A percentile compares a stretch with the other conserved stretches of the same genome.
Evolutionary conservation across 64 coral and sea anemone species (phyloP).

Genomic region (Stichodactyla mertensii): DNA sequence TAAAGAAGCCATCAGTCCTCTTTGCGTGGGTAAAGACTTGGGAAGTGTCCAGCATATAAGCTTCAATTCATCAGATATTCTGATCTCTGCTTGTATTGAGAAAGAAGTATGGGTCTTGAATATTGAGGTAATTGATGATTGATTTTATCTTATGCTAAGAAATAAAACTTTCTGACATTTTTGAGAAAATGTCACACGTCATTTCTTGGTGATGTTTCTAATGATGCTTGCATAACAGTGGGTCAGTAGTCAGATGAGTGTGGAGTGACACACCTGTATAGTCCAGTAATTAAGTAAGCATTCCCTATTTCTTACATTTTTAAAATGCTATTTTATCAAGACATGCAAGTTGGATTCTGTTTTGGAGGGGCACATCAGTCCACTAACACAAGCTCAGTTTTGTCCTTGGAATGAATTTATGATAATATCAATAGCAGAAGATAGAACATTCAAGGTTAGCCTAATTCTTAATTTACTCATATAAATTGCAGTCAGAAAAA

Average conservation of each 20-base stretch:
- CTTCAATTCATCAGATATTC: slow-evolving; percentile 62
- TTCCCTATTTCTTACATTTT: not conserved
- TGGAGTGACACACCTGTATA: no score
- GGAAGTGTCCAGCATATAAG: slow-evolving; percentile 82
- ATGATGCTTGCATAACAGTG: no score
- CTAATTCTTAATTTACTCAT: not conserved
- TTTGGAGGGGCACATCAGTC: slow-evolving; percentile 70
- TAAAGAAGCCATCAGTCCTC: not conserved
- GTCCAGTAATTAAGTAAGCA: not conserved
- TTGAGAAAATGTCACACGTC: no score
- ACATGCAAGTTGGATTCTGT: slow-evolving; percentile 75
- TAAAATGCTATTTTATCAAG: slow-evolving; percentile 11
- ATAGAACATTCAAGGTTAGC: slow-evolving; percentile 88
- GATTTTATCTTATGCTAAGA: not conserved
- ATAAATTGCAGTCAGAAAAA: no score
- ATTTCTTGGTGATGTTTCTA: no score
- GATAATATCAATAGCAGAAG: slow-evolving; percentile 77
- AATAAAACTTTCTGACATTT: not conserved
- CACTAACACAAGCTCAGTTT: slow-evolving; percentile 74
- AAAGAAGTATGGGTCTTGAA: slow-evolving; percentile 93
- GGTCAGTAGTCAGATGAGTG: no score
- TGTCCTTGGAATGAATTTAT: slow-evolving; percentile 56
- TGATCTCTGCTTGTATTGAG: slow-evolving; percentile 67
- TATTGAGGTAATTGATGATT: slow-evolving; percentile 58
- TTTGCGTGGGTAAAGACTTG: slow-evolving; percentile 70